phyloP scores from a whole-genome alignment of 1,140 invertebrate species.

The Gonioctena quinquepunctata region DNA sequence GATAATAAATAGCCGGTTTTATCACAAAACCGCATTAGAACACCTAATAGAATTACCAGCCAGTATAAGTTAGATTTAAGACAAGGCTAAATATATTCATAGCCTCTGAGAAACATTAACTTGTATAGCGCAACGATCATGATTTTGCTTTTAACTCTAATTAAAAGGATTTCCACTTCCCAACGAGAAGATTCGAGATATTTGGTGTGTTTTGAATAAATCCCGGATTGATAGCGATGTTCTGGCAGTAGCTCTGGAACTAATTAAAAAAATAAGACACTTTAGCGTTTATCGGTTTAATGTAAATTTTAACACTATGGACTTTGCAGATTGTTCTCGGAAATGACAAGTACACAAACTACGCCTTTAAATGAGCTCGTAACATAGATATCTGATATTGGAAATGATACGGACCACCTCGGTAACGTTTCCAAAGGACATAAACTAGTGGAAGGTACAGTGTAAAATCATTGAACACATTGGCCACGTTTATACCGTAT shows the following conservation, averaged over 20 bases:
- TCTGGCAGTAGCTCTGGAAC: neutral
- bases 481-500: too few relatives aligned
- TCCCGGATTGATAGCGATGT: neutral
- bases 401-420: conserved; percentile 2
- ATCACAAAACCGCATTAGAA: conserved; percentile 7
- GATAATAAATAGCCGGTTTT: neutral
- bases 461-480: too few relatives aligned
- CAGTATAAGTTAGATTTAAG: neutral
- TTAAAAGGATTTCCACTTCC: conserved; percentile 9
- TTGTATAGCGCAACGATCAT: conserved; percentile 2
- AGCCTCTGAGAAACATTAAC: conserved; percentile 12
- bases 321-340: conserved; percentile 5
- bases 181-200: neutral
- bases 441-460: too few relatives aligned
- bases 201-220: conserved; percentile 10
- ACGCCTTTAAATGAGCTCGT: neutral
- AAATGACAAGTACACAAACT: conserved; percentile 14
- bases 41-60: neutral
- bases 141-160: conserved; percentile 18
- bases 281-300: conserved; percentile 9
- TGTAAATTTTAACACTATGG: conserved; percentile 17
- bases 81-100: conserved; percentile 10
- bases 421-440: neutral
- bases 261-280: conserved; percentile 14
- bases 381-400: conserved; percentile 1